Evolutionary conservation across 1,140 invertebrate species (phyloP).

Genomic region (Periplaneta americana): DNA sequence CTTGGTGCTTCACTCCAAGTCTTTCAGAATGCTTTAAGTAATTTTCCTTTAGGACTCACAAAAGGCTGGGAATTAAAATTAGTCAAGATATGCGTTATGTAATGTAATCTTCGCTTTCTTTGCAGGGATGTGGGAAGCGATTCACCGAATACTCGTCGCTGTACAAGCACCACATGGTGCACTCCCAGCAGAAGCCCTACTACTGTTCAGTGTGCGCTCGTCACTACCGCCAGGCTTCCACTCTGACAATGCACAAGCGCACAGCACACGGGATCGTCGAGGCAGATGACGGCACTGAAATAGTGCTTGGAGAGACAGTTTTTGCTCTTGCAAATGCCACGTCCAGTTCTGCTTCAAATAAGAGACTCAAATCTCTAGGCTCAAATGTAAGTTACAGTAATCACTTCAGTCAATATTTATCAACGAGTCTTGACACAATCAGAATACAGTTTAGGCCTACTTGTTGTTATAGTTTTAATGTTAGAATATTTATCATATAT

Average conservation of each 20-base stretch:
- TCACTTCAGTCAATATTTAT: too few species aligned
- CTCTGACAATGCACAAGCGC: slow-evolving; percentile 53
- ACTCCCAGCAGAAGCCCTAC: slow-evolving; percentile 56
- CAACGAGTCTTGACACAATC: background rate
- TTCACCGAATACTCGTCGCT: slow-evolving; percentile 72
- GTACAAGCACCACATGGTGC: slow-evolving; percentile 67
- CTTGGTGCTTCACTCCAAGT: too few species aligned
- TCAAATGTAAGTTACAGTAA: slow-evolving; percentile 5
- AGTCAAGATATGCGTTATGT: too few species aligned
- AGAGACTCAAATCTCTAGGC: background rate
- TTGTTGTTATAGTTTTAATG: background rate
- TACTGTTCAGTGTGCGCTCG: slow-evolving; percentile 51
- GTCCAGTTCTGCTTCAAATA: background rate
- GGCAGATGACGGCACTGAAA: slow-evolving; percentile 30
- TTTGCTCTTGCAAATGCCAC: slow-evolving; percentile 9
- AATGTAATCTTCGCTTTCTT: background rate
- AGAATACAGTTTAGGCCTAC: background rate
- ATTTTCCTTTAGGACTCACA: too few species aligned
- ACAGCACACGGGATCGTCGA: slow-evolving; percentile 36
- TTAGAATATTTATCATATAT: too few species aligned
- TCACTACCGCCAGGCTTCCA: slow-evolving; percentile 55
- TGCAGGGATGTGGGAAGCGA: slow-evolving; percentile 56
- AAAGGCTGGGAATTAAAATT: too few species aligned
- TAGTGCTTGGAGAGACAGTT: slow-evolving; percentile 19
- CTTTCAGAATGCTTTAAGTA: too few species aligned